phyloP scores from a whole-genome alignment of 2,113 vertebrate genomes.

The Casuarius casuarius region DNA sequence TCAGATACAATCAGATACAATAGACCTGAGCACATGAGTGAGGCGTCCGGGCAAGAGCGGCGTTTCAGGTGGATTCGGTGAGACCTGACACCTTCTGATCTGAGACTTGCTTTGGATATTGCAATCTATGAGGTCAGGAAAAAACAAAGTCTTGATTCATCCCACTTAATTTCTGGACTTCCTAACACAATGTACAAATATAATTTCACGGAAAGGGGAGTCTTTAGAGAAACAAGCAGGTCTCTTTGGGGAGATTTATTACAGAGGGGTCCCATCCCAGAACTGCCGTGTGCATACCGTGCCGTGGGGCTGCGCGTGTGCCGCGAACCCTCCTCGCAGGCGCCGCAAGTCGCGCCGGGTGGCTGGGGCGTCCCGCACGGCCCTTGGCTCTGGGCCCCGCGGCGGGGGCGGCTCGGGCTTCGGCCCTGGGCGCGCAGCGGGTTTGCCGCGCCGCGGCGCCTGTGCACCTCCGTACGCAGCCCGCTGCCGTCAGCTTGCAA shows the following conservation, averaged over 20 bases:
- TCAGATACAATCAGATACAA: background rate
- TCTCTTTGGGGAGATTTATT: background rate
- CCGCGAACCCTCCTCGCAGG: rapidly evolving
- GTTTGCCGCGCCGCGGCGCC: too few species aligned
- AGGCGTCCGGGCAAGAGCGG: background rate
- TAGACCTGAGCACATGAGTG: background rate
- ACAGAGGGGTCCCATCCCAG: background rate
- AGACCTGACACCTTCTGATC: background rate
- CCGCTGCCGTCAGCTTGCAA: background rate
- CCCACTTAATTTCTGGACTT: background rate
- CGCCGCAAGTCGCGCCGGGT: rapidly evolving
- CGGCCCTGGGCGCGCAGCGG: rapidly evolving
- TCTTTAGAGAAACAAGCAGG: background rate
- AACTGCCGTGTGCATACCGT: background rate
- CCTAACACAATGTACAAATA: background rate
- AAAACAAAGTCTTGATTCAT: background rate
- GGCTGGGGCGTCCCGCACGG: rapidly evolving
- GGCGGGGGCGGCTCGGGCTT: rapidly evolving
- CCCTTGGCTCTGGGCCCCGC: background rate
- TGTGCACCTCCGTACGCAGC: background rate
- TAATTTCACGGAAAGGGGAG: background rate
- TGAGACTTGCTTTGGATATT: background rate
- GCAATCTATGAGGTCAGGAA: background rate
- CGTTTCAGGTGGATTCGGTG: background rate
- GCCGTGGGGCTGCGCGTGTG: rapidly evolving